Evolutionary conservation across 1,140 invertebrate species (phyloP), one percentile per base, ranked within the genome.

Genomic region (Palaemon carinicauda): DNA sequence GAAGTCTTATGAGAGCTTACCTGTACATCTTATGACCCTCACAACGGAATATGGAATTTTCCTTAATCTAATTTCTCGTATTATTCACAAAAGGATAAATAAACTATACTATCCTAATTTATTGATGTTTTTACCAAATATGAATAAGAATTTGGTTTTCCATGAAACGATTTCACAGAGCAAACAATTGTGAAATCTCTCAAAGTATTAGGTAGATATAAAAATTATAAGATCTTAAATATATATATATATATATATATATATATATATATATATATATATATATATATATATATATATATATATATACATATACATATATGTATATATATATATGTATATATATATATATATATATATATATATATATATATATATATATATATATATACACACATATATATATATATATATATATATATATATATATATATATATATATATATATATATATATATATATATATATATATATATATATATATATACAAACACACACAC

Each of bases 201-300:
- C n/a, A n/a, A n/a, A n/a, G n/a, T n/a, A n/a, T n/a, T n/a, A n/a
- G n/a, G n/a, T n/a, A n/a, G n/a, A n/a, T n/a, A n/a, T n/a, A n/a
- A n/a, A n/a, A n/a, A n/a, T n/a, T n/a, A n/a, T n/a, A n/a, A n/a
- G n/a, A n/a, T n/a, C n/a, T n/a, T n/a, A 71, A 71, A 71, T 71
- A 27, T 71, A 15, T 71, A 71, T 71, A 19, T 71, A 24, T 19
- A 27, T 71, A 71, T 71, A 71, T 71, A 71, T 71, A 71, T 71
- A 71, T 71, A 71, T 71, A 71, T 71, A 71, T 71, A 71, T 71
- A 71, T 71, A 71, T 71, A 71, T 71, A 71, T 71, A 71, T 71
- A 71, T 71, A 71, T 71, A 71, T 71, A 71, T 71, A 71, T 71
- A 71, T 71, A 71, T 71, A 71, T 71, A 71, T 71, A 71, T 71